Percentiles rank a stretch among this genome's conserved stretches.
phyloP scores from a whole-genome alignment of 2,797 vertebrate genomes.

The Morelia viridis region DNA sequence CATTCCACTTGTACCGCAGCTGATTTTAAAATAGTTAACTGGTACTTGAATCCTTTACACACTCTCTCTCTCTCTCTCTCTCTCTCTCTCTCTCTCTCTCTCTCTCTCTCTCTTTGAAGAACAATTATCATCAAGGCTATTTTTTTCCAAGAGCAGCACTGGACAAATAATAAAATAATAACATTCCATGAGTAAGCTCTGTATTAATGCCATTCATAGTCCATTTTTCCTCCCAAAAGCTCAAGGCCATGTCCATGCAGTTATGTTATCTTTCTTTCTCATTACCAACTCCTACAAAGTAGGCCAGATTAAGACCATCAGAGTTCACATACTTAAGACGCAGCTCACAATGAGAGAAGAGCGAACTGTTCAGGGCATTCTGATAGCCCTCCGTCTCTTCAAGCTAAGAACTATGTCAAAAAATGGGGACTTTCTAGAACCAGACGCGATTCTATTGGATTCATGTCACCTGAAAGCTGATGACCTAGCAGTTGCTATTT shows the following conservation, averaged over 20 bases:
- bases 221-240: background rate
- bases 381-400: background rate
- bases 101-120: background rate
- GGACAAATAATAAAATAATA: background rate
- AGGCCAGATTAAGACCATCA: background rate
- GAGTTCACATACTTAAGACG: background rate
- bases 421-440: background rate
- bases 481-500: background rate
- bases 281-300: background rate
- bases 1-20: conserved; percentile 45
- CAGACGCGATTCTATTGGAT: background rate
- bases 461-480: background rate
- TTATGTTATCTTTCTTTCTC: background rate
- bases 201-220: background rate
- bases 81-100: background rate
- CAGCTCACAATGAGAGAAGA: background rate
- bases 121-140: conserved; percentile 18
- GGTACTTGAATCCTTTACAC: conserved; percentile 32
- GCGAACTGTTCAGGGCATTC: background rate
- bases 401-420: background rate
- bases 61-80: conserved; percentile 16
- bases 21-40: conserved; percentile 46
- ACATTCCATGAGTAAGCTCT: background rate
- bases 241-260: background rate
- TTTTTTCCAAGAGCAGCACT: conserved; percentile 28